Conservation (phyloP, 2,797 vertebrate species). For the Sebastes reedi region DNA sequence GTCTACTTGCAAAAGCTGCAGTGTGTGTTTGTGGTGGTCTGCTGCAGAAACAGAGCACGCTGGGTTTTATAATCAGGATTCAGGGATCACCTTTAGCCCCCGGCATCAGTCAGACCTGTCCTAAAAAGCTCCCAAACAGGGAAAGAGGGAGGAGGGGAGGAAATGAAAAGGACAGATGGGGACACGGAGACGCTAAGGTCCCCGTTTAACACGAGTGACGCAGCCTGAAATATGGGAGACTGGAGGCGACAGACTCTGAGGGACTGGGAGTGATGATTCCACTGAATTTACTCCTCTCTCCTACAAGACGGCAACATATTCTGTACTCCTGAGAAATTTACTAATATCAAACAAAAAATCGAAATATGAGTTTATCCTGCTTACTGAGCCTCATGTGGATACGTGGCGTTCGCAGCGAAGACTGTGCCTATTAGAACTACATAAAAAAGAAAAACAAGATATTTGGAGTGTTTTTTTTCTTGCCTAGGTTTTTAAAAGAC, state of each 20-base stretch:
- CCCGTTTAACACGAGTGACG: not conserved
- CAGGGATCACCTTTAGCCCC: slow-evolving; percentile 64
- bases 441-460: not conserved
- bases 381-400: not conserved
- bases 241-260: not conserved
- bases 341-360: not conserved
- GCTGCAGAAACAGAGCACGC: slow-evolving; percentile 24
- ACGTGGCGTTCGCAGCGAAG: too few species aligned
- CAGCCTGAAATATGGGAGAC: slow-evolving; percentile 2
- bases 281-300: not conserved
- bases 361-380: not conserved
- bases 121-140: slow-evolving; percentile 23
- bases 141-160: slow-evolving; percentile 5
- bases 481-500: not conserved
- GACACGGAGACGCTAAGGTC: slow-evolving; percentile 19
- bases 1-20: not conserved
- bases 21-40: not conserved
- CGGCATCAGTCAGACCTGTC: slow-evolving; percentile 69
- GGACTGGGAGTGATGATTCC: not conserved
- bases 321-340: not conserved
- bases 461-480: not conserved
- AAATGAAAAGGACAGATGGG: slow-evolving; percentile 35
- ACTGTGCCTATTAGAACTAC: not conserved
- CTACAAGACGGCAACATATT: not conserved
- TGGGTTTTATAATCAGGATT: slow-evolving; percentile 63